phyloP scores from a whole-genome alignment of 2,797 vertebrate species.

The Perodicticus potto region DNA sequence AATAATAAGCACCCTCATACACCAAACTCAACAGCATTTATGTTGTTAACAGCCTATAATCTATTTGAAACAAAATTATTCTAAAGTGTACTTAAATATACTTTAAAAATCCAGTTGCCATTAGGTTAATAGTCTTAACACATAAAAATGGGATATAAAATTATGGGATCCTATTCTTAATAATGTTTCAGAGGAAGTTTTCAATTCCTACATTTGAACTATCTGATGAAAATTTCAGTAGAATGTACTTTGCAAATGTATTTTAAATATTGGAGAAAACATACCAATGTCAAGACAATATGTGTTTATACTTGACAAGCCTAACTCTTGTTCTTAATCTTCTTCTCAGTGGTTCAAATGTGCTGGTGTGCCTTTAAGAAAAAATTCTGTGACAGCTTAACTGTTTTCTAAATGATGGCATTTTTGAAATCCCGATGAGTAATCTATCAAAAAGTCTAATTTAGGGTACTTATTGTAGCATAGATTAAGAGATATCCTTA shows the following conservation, averaged over 20 bases:
- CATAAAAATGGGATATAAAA: constrained; percentile 54
- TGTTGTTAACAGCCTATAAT: constrained; percentile 72
- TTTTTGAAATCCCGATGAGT: constrained; percentile 77
- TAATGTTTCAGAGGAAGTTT: background rate
- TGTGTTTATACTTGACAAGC: constrained; percentile 38
- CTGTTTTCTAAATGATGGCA: constrained; percentile 47
- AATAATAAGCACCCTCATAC: constrained; percentile 70
- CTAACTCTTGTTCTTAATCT: background rate
- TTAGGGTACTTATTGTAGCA: constrained; percentile 78
- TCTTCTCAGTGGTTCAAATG: constrained; percentile 44
- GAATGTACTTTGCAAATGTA: constrained; percentile 37
- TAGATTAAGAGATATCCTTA: constrained; percentile 72
- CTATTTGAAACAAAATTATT: constrained; percentile 80
- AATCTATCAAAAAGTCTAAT: constrained; percentile 80
- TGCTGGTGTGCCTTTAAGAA: background rate
- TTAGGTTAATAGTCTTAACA: constrained; percentile 62
- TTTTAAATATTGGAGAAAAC: constrained; percentile 56
- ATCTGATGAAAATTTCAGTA: constrained; percentile 52
- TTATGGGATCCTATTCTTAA: constrained; percentile 42
- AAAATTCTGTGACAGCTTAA: background rate
- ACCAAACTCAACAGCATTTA: constrained; percentile 74
- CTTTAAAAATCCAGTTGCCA: constrained; percentile 55
- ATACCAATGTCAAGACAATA: background rate
- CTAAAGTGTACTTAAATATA: constrained; percentile 76
- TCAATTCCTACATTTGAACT: constrained; percentile 7